A percentile compares a stretch with the other conserved stretches of the same genome.
phyloP scores from a whole-genome alignment of 1,140 invertebrate genomes.

The Lucilia sericata region DNA sequence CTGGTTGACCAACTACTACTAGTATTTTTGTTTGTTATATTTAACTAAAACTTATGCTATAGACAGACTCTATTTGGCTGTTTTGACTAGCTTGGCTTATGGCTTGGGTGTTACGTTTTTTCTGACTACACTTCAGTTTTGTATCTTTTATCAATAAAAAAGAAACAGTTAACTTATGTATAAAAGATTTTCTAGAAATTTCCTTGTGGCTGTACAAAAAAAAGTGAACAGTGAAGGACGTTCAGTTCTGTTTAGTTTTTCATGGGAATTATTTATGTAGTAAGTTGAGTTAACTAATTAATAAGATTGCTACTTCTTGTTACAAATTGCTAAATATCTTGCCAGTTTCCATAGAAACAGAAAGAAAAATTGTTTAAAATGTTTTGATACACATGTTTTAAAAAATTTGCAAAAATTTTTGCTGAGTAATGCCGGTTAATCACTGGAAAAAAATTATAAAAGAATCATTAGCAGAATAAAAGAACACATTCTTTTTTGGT shows the following conservation, averaged over 20 bases:
- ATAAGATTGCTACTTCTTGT: neutral
- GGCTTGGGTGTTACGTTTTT: neutral
- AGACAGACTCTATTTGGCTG: neutral
- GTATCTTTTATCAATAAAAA: neutral
- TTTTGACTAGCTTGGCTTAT: neutral
- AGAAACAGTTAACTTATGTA: neutral
- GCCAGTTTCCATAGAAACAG: neutral
- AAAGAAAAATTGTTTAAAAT: neutral
- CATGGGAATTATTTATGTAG: neutral
- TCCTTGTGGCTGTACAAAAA: neutral
- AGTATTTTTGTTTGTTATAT: neutral
- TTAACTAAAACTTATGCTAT: neutral
- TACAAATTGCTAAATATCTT: neutral
- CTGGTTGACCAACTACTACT: neutral
- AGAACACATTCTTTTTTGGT: conserved; percentile 3
- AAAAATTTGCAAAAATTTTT: neutral
- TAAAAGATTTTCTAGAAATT: conserved; percentile 26
- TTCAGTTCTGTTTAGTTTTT: neutral
- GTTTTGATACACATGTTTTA: neutral
- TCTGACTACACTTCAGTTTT: neutral
- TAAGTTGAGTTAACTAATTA: neutral
- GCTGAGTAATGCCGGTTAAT: conserved; percentile 31
- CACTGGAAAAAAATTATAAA: neutral
- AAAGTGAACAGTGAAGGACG: neutral
- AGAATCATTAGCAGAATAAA: neutral